These are phyloP conservation scores for Squalus acanthias DNA, from an alignment of 2,797 vertebrate genomes.

Conservation along the genomic window DNA sequence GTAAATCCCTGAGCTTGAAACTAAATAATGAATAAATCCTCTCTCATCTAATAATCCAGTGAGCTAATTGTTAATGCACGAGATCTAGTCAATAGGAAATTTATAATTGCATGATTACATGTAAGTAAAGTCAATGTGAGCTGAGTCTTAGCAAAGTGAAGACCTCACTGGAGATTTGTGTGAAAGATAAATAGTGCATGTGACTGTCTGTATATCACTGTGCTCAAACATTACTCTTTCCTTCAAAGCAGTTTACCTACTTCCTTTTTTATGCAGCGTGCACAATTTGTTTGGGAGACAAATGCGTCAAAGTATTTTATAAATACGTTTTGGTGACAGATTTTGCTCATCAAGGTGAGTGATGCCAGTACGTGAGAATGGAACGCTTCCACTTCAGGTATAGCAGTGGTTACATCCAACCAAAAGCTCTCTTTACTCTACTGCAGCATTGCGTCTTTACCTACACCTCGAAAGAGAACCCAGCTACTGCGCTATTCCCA, in stretches of 20 bases:
- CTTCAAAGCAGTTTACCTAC: neutral
- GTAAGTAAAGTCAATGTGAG: neutral
- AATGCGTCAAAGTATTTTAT: conserved; percentile 8
- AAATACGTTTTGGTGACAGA: conserved; percentile 24
- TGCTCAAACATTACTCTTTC: conserved; percentile 1
- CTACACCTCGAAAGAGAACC: neutral
- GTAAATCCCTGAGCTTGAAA: neutral
- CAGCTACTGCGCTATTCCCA: neutral
- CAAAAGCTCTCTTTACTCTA: neutral
- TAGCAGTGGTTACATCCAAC: neutral
- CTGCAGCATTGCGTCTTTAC: neutral
- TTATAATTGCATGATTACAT: neutral
- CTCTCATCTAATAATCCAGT: neutral
- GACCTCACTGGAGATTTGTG: neutral
- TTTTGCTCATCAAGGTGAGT: conserved; percentile 11
- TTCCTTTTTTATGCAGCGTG: neutral
- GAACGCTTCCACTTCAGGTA: neutral
- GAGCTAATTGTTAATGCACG: neutral
- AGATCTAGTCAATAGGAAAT: neutral
- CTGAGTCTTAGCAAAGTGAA: neutral
- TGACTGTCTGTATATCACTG: neutral
- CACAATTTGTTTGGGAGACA: conserved; percentile 1
- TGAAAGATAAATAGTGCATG: neutral
- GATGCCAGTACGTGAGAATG: neutral
- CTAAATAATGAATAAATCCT: conserved; percentile 19